Base-by-base conservation (phyloP, 2,888 invertebrate genomes). In the Subacronicta megacephala region DNA sequence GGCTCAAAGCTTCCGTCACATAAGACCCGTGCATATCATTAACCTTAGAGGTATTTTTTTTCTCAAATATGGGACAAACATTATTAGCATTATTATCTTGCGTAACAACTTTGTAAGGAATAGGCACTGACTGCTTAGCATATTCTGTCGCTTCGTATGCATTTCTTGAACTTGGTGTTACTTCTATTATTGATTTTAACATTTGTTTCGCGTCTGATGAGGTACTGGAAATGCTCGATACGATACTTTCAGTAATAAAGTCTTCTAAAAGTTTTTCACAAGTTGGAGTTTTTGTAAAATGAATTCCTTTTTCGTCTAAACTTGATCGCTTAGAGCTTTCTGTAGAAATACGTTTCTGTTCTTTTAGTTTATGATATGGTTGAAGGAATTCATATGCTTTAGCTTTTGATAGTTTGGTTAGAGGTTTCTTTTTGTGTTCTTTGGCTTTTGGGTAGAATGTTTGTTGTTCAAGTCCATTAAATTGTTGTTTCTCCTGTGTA, bases 361-460 rank as follows among this genome's bases (percentile, higher is more conserved):
- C 65, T 49, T 59, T 67, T n/a, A 71, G 42, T 70, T 41, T 51
- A 12, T 70, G 44, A 16, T 42, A 67, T 3, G 66, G 38, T 38
- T 64, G 36, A 37, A 67, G 60, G 47, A 41, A 71, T 44, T 50
- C 43, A 42, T 43, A 54, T 20, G 50, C 66, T 18, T 45, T 51
- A 1, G 41, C 17, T 45, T 59, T 67, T 7, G 49, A 51, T 7
- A 59, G 13, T 29, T 43, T 70, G 40, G 35, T 45, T 18, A 45
- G 33, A 43, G 53, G 38, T 29, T 41, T 43, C 15, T 35, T 47
- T 10, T 1, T n/a, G 16, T 33, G 53, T 37, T 59, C 46, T 43
- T 36, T 59, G 18, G 7, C 2, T 44, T 62, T 65, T 3, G 54
- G 9, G 6, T 41, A 62, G 10, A 49, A 51, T 42, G 9, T 35